Base-by-base conservation (phyloP, 2,113 vertebrate genomes). In the Polyodon spathula region DNA sequence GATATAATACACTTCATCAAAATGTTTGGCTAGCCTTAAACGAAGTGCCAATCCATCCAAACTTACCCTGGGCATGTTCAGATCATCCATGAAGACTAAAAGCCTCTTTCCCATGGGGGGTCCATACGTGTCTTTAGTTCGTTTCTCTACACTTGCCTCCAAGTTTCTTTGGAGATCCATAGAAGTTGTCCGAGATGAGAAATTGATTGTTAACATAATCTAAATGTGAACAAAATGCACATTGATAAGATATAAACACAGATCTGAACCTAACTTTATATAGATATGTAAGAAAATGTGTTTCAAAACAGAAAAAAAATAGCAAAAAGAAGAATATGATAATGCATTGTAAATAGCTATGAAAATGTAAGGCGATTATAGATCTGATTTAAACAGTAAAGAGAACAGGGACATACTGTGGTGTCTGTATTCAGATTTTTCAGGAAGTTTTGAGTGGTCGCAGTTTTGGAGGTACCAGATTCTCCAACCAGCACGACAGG, bases 41-140 rank as follows among this genome's bases (percentile, higher is more conserved):
- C n/a, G n/a, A n/a, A n/a, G n/a, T n/a, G n/a, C n/a, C n/a, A n/a
- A n/a, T n/a, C n/a, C n/a, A n/a, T n/a, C n/a, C n/a, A n/a, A n/a
- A n/a, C 53, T 62, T 63, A 98, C 96, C 89, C 83, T 88, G 16
- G 96, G 94, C 94, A 99, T 98, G 50, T 97, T 99, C 84, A 99
- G 85, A 62, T 99, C 95, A 62, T 99, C 96, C 77, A 99, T 92
- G 73, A 97, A 96, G 40, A 98, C 82, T 58, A 97, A 71, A 3
- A 99, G 86, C 44, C 86, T 89, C 51, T 97, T 98, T 7, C 95
- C 94, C 85, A 91, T 82, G 0, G 95, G 86, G 8, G 96, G 95
- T 0, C 95, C 94, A 0, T 93, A 97, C 0, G 63, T 91, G 56
- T 93, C 92, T 67, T 95, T 99, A 14, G 93, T 92, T 66, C 91